These are phyloP conservation scores for Ceraclea dissimilis DNA, from an alignment of 2,888 invertebrate species.

Conservation along the genomic window DNA sequence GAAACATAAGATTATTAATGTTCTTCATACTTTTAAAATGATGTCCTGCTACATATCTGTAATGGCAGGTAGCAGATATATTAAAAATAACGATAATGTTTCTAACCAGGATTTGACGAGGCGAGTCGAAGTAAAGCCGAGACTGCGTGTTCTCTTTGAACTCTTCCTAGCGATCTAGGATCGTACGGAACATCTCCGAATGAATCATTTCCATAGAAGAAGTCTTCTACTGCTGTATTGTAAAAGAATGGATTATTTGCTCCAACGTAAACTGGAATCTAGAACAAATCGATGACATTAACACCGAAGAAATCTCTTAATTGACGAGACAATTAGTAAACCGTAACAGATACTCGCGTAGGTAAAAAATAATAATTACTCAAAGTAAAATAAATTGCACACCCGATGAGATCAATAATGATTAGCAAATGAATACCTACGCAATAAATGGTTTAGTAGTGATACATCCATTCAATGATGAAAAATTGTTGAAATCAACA, in stretches of 20 bases:
- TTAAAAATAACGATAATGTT: no score
- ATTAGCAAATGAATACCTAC: no score
- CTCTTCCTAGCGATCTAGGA: conserved; percentile 36
- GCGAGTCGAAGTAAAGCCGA: conserved; percentile 53
- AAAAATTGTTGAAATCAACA: no score
- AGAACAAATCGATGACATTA: conserved; percentile 26
- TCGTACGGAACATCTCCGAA: conserved; percentile 54
- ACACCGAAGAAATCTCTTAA: no score
- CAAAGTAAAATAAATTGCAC: no score
- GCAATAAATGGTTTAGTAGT: no score
- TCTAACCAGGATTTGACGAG: conserved; percentile 46
- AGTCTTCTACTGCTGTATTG: conserved; percentile 31
- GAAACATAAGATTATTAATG: neutral
- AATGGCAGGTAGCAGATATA: no score
- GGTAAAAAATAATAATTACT: no score
- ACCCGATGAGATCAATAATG: no score
- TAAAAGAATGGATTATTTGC: conserved; percentile 44
- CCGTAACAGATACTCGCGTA: no score
- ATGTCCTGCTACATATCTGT: neutral
- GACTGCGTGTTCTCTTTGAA: conserved; percentile 51
- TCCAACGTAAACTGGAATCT: conserved; percentile 68
- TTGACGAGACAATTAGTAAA: conserved; percentile 7
- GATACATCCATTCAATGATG: no score
- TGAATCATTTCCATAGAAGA: conserved; percentile 60
- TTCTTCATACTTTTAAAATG: neutral